Evolutionary conservation across 1,140 invertebrate species (phyloP), one percentile per base, ranked within the genome.

Genomic region (Drosophila pseudoobscura): DNA sequence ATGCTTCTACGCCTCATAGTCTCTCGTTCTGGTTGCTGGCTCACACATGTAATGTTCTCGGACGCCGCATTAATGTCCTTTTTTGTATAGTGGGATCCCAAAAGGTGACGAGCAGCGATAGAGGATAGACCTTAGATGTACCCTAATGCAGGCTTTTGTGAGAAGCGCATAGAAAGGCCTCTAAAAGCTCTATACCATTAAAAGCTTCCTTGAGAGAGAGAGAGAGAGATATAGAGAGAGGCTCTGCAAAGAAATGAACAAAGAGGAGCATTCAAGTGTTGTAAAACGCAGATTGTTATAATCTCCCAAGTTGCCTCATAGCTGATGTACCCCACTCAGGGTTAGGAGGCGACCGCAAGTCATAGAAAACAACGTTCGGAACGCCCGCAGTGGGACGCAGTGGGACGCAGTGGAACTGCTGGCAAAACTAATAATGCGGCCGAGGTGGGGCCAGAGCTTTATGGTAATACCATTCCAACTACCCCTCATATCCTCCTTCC

Each of bases 1-100:
- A 63, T 35, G 49, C 44, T 66, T 3, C 24, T 52, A 13, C 31
- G 31, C 31, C 60, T 54, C 47, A 50, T 68, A 29, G 6, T 64
- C 61, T 20, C 54, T 39, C 46, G 61, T 54, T 26, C 52, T 29
- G 13, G 13, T 24, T 17, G 43, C 59, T 64, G 50, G 17, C 45
- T 24, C 54, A 78, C 62, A 78, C 65, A 75, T 66, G 63, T 84
- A 75, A 62, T 78, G 54, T 66, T 44, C 57, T 68, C 41, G 59
- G 66, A 61, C 57, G 59, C 39, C 41, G 44, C 74, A 62, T 68
- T 64, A 75, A 82, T 74, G 78, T 61, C 45, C 70, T 78, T 47
- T 50, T 63, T 47, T 66, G 51, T 39, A 43, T 17, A 35, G 41
- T n/a, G 15, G 26, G 17, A 45, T 22, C 8, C 41, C 17, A 49